Evolutionary conservation across 2,113 vertebrate species (phyloP).

Genomic region (Hystrix cristata): DNA sequence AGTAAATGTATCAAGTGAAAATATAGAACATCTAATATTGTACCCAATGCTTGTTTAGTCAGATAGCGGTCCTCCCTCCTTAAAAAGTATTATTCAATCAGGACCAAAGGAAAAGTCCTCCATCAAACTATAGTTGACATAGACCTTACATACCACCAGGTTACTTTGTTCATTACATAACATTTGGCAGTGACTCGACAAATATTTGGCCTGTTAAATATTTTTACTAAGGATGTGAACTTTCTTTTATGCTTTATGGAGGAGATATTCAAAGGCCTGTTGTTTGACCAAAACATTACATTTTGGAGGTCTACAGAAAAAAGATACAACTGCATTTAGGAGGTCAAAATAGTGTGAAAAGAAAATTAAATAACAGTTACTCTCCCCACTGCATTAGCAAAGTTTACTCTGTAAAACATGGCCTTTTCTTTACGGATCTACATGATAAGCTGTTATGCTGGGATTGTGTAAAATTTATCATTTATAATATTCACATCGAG

Average conservation of each 20-base stretch:
- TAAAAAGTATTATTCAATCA: slow-evolving; percentile 34
- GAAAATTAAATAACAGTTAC: slow-evolving; percentile 61
- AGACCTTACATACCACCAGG: slow-evolving; percentile 25
- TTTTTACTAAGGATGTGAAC: slow-evolving; percentile 44
- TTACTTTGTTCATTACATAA: neutral
- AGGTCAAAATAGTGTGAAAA: slow-evolving; percentile 25
- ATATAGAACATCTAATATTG: slow-evolving; percentile 7
- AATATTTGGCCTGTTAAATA: neutral
- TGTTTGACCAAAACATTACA: slow-evolving; percentile 48
- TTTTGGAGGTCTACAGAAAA: slow-evolving; percentile 39
- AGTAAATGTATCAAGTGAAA: slow-evolving; percentile 2
- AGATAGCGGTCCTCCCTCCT: neutral
- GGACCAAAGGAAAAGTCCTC: slow-evolving; percentile 29
- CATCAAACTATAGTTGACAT: slow-evolving; percentile 36
- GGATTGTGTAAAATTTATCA: slow-evolving; percentile 71
- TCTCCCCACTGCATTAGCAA: slow-evolving; percentile 1
- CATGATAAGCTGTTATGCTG: slow-evolving; percentile 37
- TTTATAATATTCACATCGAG: slow-evolving; percentile 63
- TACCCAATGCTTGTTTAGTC: neutral
- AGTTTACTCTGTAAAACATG: slow-evolving; percentile 16
- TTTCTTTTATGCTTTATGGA: slow-evolving; percentile 10
- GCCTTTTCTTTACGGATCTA: slow-evolving; percentile 48
- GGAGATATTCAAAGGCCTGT: slow-evolving; percentile 18
- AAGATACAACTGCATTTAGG: slow-evolving; percentile 9
- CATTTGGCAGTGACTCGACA: slow-evolving; percentile 35